Evolutionary conservation across 2,113 vertebrate species (phyloP), one percentile per base, ranked within the genome.

Genomic region (Struthio camelus): DNA sequence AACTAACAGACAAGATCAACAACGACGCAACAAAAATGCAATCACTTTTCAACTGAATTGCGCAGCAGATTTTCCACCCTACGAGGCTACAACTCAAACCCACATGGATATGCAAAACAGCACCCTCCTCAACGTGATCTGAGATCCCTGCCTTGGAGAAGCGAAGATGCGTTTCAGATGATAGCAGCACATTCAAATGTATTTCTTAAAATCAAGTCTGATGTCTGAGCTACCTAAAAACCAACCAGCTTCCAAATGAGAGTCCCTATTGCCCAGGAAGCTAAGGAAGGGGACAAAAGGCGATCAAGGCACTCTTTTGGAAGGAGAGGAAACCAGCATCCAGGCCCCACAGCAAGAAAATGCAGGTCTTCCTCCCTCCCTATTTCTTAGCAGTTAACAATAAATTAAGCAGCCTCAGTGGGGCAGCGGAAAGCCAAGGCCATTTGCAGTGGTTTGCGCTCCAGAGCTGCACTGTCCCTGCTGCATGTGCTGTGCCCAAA

Each of bases 151-250:
- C 89, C 89, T 30, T 32, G 85, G 64, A 67, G 67, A 56, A 24
- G 76, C 14, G 77, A 51, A 94, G 87, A 89, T 25, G 79, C 89
- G 64, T 24, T 85, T 81, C 93, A 64, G 95, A 93, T 87, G 30
- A 85, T 97, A 97, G 97, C 97, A 97, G 97, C 97, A 97, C 95
- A 7, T 94, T 96, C 50, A 53, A 70, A 84, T 58, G 78, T 56
- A 92, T 71, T 85, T 76, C 73, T 89, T 27, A 59, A 81, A 90
- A 84, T 91, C 83, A 42, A 82, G 34, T 77, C 90, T 78, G 90
- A 90, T 18, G 25, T 44, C 81, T 75, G 92, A 95, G 81, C 96
- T 94, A 95, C 93, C 66, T 56, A 66, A 46, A 19, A 23, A 14
- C 20, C 67, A 36, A 42, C 32, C 90, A 69, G 81, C 91, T 70